Conservation (phyloP, 2,888 invertebrate genomes). For the Xestia sexstrigata region DNA sequence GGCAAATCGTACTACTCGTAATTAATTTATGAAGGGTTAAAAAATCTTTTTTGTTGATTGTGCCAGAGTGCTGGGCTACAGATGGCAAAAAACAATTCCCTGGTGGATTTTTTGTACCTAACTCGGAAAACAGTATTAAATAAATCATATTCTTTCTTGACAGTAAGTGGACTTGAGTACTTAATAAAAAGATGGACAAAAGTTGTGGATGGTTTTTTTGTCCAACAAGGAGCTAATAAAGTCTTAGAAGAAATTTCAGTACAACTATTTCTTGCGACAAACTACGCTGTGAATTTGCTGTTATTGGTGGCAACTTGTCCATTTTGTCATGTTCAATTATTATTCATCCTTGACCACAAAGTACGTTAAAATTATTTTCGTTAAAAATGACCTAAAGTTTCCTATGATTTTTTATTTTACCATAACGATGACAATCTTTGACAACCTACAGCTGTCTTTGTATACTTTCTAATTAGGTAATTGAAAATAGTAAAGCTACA, state of each 20-base stretch:
- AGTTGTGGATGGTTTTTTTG: constrained; percentile 25
- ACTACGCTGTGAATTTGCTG: neutral
- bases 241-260: constrained; percentile 3
- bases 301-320: neutral
- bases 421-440: neutral
- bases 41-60: constrained; percentile 42
- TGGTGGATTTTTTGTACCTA: constrained; percentile 4
- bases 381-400: neutral
- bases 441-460: neutral
- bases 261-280: neutral
- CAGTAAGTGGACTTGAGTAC: constrained; percentile 34
- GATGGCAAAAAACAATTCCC: constrained; percentile 4
- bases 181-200: constrained; percentile 21
- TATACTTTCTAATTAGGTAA: neutral
- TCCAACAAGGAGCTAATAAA: constrained; percentile 19
- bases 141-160: constrained; percentile 27
- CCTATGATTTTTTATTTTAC: neutral
- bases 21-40: constrained; percentile 55
- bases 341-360: neutral
- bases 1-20: constrained; percentile 34
- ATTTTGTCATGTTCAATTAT: neutral
- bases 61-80: constrained; percentile 14
- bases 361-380: neutral
- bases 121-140: constrained; percentile 7
- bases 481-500: neutral